phyloP scores from a whole-genome alignment of 2,113 vertebrate genomes.

The Poeciliopsis occidentalis region DNA sequence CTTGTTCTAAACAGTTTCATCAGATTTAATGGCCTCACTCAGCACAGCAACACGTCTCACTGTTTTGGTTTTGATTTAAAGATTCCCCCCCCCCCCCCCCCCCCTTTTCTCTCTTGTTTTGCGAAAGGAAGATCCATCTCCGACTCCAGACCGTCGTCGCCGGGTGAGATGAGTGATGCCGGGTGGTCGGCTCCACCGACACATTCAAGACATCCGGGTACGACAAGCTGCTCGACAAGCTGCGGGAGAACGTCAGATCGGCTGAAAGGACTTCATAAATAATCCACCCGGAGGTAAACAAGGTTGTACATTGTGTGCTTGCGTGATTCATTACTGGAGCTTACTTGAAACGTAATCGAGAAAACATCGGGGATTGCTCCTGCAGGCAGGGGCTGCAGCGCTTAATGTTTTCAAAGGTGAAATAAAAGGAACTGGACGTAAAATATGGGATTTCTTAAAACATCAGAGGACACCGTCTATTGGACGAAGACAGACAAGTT shows the following conservation, averaged over 20 bases:
- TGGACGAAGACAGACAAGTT: neutral
- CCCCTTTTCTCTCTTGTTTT: neutral
- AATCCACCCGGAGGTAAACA: constrained; percentile 36
- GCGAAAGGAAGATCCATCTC: neutral
- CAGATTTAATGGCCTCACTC: neutral
- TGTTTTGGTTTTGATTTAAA: constrained; percentile 13
- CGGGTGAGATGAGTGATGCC: neutral
- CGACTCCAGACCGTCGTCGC: neutral
- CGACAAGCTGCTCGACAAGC: neutral
- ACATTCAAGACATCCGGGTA: neutral
- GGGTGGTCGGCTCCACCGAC: constrained; percentile 2
- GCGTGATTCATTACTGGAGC: constrained; percentile 13
- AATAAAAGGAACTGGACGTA: neutral
- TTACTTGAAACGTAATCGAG: constrained; percentile 26
- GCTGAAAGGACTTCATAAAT: constrained; percentile 45
- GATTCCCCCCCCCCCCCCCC: neutral
- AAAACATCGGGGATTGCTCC: neutral
- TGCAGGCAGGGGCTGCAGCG: neutral
- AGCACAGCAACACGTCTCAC: neutral
- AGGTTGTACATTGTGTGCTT: neutral
- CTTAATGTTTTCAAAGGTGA: neutral
- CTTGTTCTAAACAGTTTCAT: constrained; percentile 5
- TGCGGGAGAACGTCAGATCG: constrained; percentile 15
- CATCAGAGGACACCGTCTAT: neutral
- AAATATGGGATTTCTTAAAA: too few relatives aligned